These are phyloP conservation scores for Chionodraco myersi DNA, from an alignment of 2,113 vertebrate genomes.

Conservation along the genomic window DNA sequence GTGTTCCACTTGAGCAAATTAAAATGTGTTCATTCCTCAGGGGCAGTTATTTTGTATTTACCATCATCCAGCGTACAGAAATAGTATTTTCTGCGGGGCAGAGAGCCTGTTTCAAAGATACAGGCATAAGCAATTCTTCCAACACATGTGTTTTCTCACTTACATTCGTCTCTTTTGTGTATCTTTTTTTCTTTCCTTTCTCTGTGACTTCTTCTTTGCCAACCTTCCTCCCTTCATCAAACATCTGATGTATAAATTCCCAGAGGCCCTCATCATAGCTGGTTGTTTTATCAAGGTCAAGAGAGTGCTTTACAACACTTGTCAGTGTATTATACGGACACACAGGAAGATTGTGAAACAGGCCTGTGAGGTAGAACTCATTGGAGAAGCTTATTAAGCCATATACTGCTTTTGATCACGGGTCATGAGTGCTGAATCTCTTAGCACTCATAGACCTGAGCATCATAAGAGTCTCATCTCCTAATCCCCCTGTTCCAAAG, in stretches of 20 bases:
- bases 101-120: constrained; percentile 6
- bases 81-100: neutral
- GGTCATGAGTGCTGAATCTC: constrained; percentile 42
- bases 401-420: constrained; percentile 57
- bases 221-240: neutral
- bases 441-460: constrained; percentile 25
- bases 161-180: too few species aligned
- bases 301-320: constrained; percentile 59
- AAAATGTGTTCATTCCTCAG: constrained; percentile 10
- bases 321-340: constrained; percentile 62
- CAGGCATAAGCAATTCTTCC: neutral
- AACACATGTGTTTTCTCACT: neutral
- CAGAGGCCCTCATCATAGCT: constrained; percentile 52
- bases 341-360: constrained; percentile 25
- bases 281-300: constrained; percentile 78
- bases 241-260: constrained; percentile 50
- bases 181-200: neutral
- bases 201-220: neutral
- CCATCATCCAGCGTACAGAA: constrained; percentile 5
- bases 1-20: constrained; percentile 19
- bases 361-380: constrained; percentile 34
- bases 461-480: constrained; percentile 62
- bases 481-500: constrained; percentile 33
- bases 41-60: constrained; percentile 21
- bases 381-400: constrained; percentile 51